These are phyloP conservation scores for Seriola dumerili DNA, from an alignment of 2,113 vertebrate species.

Conservation along the genomic window DNA sequence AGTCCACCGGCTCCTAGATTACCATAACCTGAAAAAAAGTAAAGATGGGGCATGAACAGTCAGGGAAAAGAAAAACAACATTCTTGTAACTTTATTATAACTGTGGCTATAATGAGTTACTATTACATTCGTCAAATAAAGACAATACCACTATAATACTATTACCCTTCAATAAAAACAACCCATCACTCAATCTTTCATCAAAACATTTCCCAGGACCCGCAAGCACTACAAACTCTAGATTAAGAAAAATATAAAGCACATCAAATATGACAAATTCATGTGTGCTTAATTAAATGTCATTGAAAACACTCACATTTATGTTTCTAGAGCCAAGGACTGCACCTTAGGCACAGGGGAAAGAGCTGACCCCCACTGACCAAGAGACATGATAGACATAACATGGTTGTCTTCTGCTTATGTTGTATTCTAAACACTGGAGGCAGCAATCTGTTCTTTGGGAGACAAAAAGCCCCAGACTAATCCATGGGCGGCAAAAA, in stretches of 20 bases:
- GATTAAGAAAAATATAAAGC: conserved; percentile 5
- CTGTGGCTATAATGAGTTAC: conserved; percentile 5
- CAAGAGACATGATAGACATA: conserved; percentile 27
- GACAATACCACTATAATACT: too few relatives aligned
- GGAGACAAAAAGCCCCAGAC: conserved; percentile 6
- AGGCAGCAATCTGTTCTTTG: conserved; percentile 56
- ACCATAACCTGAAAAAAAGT: conserved; percentile 79
- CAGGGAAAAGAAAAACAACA: background rate
- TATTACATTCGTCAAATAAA: too few relatives aligned
- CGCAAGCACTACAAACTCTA: conserved; percentile 8
- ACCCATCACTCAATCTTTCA: conserved; percentile 33
- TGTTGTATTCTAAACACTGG: conserved; percentile 62
- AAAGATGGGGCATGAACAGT: background rate
- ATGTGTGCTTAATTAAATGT: conserved; percentile 35
- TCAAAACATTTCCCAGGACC: conserved; percentile 38
- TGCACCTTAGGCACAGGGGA: conserved; percentile 20
- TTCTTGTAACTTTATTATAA: background rate
- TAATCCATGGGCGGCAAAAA: conserved; percentile 26
- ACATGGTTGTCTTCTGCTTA: conserved; percentile 27
- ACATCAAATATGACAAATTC: conserved; percentile 34
- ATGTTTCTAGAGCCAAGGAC: conserved; percentile 34
- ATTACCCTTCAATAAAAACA: conserved; percentile 41
- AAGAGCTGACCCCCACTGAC: conserved; percentile 19
- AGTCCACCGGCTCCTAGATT: conserved; percentile 74
- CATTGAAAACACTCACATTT: conserved; percentile 45